These are phyloP conservation scores for Notoglanidium macrostoma DNA, from an alignment of 2,797 vertebrate species.

Conservation along the genomic window DNA sequence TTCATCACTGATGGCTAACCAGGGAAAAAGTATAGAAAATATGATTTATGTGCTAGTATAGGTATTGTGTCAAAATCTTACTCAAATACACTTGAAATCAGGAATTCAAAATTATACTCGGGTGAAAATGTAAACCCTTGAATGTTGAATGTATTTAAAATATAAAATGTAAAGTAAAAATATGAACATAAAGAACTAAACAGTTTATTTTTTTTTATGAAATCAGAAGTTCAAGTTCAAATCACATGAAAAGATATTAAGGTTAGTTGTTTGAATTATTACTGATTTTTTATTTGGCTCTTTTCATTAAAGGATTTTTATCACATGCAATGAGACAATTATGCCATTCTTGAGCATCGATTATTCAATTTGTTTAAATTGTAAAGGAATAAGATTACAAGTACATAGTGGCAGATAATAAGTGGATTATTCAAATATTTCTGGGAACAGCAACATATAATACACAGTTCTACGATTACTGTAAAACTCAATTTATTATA, in stretches of 20 bases:
- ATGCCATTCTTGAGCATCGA: not conserved
- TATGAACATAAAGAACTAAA: not conserved
- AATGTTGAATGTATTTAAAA: not conserved
- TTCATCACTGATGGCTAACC: not conserved
- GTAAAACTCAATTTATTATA: conserved; percentile 13
- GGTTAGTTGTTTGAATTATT: not conserved
- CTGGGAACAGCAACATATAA: not conserved
- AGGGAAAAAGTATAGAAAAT: not conserved
- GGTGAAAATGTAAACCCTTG: not conserved
- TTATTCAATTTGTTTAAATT: not conserved
- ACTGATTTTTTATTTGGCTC: no score
- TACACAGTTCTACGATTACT: not conserved
- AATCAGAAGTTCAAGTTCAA: not conserved
- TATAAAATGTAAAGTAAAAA: not conserved
- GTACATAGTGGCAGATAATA: not conserved
- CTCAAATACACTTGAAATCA: not conserved
- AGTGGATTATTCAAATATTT: not conserved
- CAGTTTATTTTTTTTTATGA: not conserved
- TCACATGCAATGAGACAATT: not conserved
- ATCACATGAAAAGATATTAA: not conserved
- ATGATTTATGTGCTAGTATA: not conserved
- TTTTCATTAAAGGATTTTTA: not conserved
- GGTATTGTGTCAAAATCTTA: not conserved
- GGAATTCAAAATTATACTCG: not conserved
- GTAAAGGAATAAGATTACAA: not conserved